Evolutionary conservation across 2,113 vertebrate species (phyloP).

Genomic region (Scartelaos histophorus): DNA sequence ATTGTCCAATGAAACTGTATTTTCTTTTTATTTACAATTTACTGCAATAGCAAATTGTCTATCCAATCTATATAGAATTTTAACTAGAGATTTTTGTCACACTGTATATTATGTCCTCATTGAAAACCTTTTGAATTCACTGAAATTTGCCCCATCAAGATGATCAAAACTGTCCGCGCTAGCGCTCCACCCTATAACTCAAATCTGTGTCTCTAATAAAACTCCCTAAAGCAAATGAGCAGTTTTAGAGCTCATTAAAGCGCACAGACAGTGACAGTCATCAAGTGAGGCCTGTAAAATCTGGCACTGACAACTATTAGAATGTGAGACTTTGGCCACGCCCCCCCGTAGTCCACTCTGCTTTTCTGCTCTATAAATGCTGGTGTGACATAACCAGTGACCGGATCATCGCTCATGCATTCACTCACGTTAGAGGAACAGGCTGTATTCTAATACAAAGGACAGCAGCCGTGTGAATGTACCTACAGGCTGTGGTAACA

Average conservation of each 20-base stretch:
- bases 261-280: not conserved
- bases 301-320: conserved; percentile 23
- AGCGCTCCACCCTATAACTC: not conserved
- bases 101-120: not conserved
- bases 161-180: not conserved
- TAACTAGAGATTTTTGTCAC: not conserved
- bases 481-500: conserved; percentile 28
- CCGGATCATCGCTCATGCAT: conserved; percentile 60
- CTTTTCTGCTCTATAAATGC: conserved; percentile 60
- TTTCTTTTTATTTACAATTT: no score
- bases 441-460: conserved; percentile 33
- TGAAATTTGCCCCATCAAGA: not conserved
- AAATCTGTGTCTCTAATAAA: not conserved
- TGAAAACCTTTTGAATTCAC: not conserved
- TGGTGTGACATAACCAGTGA: conserved; percentile 50
- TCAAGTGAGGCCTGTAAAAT: not conserved
- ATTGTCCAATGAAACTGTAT: no score
- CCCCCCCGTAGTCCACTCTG: conserved; percentile 38
- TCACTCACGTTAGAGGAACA: conserved; percentile 38
- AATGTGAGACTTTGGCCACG: conserved; percentile 42
- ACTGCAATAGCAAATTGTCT: no score
- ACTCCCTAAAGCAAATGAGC: not conserved
- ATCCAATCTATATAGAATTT: not conserved
- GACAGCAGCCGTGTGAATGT: conserved; percentile 14
- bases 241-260: conserved; percentile 7